A percentile compares a stretch with the other conserved stretches of the same genome.
These are phyloP conservation scores for Thunnus albacares DNA, from an alignment of 2,797 vertebrate species.

Conservation along the genomic window DNA sequence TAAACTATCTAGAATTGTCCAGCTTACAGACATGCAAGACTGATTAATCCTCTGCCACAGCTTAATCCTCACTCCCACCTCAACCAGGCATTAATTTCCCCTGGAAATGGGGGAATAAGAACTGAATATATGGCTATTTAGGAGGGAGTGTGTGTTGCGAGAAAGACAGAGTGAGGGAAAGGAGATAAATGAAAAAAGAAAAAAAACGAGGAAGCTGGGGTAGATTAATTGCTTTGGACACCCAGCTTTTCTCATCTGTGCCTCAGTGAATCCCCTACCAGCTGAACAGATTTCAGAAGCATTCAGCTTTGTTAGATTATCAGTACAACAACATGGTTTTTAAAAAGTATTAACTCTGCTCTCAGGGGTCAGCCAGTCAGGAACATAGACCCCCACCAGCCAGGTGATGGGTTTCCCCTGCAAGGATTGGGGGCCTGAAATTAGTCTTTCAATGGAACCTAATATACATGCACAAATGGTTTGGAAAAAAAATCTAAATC, in stretches of 20 bases:
- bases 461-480: not conserved
- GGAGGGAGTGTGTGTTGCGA: constrained; percentile 38
- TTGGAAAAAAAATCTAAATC: not conserved
- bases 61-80: constrained; percentile 56
- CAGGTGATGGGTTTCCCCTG: constrained; percentile 21
- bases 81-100: constrained; percentile 62
- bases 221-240: constrained; percentile 67
- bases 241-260: constrained; percentile 55
- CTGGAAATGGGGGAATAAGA: constrained; percentile 51
- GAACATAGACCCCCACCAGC: constrained; percentile 31
- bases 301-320: constrained; percentile 49
- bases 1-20: constrained; percentile 57
- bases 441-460: not conserved
- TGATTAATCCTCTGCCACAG: constrained; percentile 60
- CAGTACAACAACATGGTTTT: constrained; percentile 36
- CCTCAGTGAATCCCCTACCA: constrained; percentile 44
- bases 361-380: constrained; percentile 34
- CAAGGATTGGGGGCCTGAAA: not conserved
- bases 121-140: constrained; percentile 63
- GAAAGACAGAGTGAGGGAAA: constrained; percentile 23
- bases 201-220: constrained; percentile 25
- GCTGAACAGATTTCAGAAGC: constrained; percentile 48
- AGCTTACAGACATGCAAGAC: constrained; percentile 45
- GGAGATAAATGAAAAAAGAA: constrained; percentile 38
- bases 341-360: constrained; percentile 35